A percentile compares a stretch with the other conserved stretches of the same genome.
Conservation (phyloP, 2,888 invertebrate genomes). For the Nematopogon swammerdamellus region DNA sequence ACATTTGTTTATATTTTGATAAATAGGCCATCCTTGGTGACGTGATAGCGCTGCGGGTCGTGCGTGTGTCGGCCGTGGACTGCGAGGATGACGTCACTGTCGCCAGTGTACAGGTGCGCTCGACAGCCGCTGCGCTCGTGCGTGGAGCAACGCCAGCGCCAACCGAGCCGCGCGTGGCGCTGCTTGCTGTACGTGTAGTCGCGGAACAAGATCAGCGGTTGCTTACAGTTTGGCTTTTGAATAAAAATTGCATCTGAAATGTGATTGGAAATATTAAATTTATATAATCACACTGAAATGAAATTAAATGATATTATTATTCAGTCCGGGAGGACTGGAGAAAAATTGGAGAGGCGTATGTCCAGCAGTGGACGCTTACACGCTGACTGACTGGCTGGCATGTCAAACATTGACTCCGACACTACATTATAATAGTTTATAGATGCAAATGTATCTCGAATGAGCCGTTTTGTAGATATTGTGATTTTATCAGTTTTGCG, state of each 20-base stretch:
- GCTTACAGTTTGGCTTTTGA: neutral
- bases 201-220: neutral
- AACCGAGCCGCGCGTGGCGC: neutral
- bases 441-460: too few species aligned
- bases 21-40: neutral
- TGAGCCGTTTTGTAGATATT: too few species aligned
- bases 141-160: conserved; percentile 7
- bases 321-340: too few species aligned
- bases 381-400: too few species aligned
- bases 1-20: neutral
- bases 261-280: neutral
- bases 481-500: too few species aligned
- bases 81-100: conserved; percentile 1
- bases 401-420: too few species aligned
- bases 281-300: neutral
- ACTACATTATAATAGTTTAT: too few species aligned
- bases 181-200: conserved; percentile 1
- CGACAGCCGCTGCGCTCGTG: conserved; percentile 4
- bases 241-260: neutral
- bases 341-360: too few species aligned
- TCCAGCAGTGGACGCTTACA: too few species aligned
- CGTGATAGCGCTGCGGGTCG: neutral
- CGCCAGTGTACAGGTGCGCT: conserved; percentile 1
- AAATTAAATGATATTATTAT: too few species aligned
- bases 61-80: neutral